Evolutionary conservation across 2,113 vertebrate species (phyloP).

Genomic region (Neotoma lepida): DNA sequence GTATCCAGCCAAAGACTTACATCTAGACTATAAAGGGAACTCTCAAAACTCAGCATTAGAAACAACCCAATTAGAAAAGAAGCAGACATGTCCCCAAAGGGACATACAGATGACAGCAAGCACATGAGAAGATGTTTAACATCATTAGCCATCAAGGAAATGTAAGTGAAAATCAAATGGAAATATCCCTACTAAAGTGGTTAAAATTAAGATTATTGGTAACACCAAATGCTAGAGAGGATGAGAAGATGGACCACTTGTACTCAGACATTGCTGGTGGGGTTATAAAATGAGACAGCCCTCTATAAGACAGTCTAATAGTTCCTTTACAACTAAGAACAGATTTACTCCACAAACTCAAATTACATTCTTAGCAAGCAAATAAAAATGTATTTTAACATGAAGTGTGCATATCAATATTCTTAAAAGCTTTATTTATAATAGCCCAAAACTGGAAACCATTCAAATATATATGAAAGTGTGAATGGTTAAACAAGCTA

Average conservation of each 20-base stretch:
- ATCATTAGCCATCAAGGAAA: conserved; percentile 32
- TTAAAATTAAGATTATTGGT: neutral
- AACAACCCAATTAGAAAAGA: conserved; percentile 31
- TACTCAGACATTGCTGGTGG: neutral
- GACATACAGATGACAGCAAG: neutral
- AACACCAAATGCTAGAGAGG: neutral
- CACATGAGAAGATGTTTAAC: neutral
- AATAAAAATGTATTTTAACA: conserved; percentile 47
- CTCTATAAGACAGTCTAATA: neutral
- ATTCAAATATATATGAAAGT: neutral
- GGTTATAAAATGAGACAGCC: neutral
- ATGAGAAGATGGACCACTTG: neutral
- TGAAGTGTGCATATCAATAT: neutral
- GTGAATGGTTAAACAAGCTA: neutral
- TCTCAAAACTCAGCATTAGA: conserved; percentile 32
- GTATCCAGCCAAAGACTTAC: neutral
- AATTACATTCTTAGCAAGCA: neutral
- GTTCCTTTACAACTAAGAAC: conserved; percentile 38
- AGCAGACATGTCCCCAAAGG: conserved; percentile 17
- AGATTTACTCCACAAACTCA: neutral
- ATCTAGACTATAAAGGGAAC: conserved; percentile 34
- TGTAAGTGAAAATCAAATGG: neutral
- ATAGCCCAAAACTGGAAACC: conserved; percentile 30
- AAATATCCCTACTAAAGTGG: conserved; percentile 2
- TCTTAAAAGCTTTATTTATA: conserved; percentile 41